Conservation (phyloP, 2,113 vertebrate species). For the Hemiscyllium ocellatum region DNA sequence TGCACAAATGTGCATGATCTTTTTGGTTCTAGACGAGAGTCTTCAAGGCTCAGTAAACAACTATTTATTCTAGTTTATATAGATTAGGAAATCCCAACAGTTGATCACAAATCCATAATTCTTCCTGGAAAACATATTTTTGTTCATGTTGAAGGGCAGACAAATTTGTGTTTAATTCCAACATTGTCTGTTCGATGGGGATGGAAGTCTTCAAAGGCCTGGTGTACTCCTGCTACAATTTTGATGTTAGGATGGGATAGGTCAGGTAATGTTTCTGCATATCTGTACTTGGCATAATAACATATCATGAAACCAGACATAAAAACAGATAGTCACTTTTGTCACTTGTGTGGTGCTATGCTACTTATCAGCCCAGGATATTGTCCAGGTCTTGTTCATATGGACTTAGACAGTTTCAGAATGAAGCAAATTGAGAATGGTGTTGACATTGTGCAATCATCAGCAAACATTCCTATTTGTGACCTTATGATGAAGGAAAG, state of each 20-base stretch:
- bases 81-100: neutral
- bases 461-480: too few species aligned
- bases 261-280: neutral
- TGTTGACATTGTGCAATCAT: too few species aligned
- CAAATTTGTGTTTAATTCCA: neutral
- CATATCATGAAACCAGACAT: neutral
- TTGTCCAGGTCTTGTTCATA: too few species aligned
- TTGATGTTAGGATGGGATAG: neutral
- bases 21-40: neutral
- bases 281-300: neutral
- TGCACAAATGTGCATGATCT: neutral
- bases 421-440: too few species aligned
- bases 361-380: too few species aligned
- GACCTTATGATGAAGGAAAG: too few species aligned
- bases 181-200: too few species aligned
- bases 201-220: neutral
- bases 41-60: neutral
- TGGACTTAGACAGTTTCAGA: too few species aligned
- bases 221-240: neutral
- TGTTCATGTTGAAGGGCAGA: neutral
- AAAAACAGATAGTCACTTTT: too few species aligned
- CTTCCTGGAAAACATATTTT: neutral
- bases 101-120: neutral
- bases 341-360: too few species aligned
- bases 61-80: neutral